Evolutionary conservation across 2,888 invertebrate species (phyloP), one percentile per base, ranked within the genome.

Genomic region (Hypomecis atomaria): DNA sequence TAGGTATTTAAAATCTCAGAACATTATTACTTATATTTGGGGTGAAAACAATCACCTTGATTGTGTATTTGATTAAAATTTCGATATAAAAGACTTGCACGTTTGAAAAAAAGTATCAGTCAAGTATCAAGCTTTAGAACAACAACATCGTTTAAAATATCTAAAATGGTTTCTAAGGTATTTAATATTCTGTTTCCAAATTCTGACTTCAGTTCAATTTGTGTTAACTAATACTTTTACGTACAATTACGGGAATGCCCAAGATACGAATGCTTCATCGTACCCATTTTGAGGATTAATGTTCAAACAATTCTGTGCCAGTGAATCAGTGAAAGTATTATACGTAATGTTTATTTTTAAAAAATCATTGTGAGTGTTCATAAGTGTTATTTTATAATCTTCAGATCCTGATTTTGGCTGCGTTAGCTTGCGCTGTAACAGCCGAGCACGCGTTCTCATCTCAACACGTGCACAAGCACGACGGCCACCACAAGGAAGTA

Each of bases 381-480:
- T 5, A 11, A 6, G 4, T 52, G 5, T 40, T 13, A 11, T 47
- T 33, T 3, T 52, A 6, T 44, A 8, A 36, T 34, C 47, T 62
- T 7, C 34, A 59, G 59, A 53, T 65, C 23, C 6, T 53, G 1
- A 13, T 64, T 40, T 42, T 74, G 7, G 66, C 67, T 23, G 70
- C 67, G 0, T n/a, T 72, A 13, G 65, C 70, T 8, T 70, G 71
- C 7, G 75, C 67, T 2, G 74, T 57, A 5, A 57, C 56, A 6
- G 72, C 72, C 10, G 68, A 73, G 44, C 75, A 77, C 42, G 80
- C 77, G 10, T 74, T 73, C 69, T 80, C 79, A 6, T 78, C 78
- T 5, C 82, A 80, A 56, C 74, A 76, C 67, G 74, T 80, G 53
- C 71, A 75, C 56, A 74, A 76, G 55, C 78, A 78, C 66, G 79